Base-by-base conservation (phyloP, 2,888 invertebrate species). In the Hofmannophila pseudospretella region DNA sequence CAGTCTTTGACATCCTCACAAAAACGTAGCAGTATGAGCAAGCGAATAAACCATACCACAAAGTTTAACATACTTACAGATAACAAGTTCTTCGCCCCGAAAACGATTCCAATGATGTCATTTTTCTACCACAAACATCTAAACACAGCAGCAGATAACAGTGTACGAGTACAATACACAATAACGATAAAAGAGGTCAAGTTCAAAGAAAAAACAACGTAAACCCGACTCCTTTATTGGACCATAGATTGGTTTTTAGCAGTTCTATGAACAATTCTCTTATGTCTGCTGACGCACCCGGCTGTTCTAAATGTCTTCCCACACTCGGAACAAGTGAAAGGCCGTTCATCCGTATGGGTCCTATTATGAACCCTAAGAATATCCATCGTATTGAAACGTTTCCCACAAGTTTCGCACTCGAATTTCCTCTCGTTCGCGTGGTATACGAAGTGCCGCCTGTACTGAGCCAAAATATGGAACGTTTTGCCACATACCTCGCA, bases 401-500 rank as follows among this genome's bases (percentile, higher is more conserved):
- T 89, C 1, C 87, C 86, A 42, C 89, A 89, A 0, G 88, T 80
- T 3, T 82, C 78, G 39, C 89, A 89, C 4, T 71, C 75, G 48
- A 74, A 84, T 29, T 84, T 87, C 49, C 87, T 75, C 48, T 88
- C 87, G 37, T 88, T 88, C 1, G 87, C 88, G 54, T 89, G 89
- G 42, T 87, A 88, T 1, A 82, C 76, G 40, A 72, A 80, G 44
- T 89, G 89, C 13, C 87, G 67, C 11, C 78, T 67, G 33, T 89
- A 85, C 47, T 88, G 86, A 3, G 86, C 80, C 31, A 87, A 51
- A 9, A 88, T 73, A 42, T 85, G 85, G 52, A 89, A 89, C 1
- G 82, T 78, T 47, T 88, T 88, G 1, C 88, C 88, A 54, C 89
- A 84, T 5, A 84, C 74, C 34, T 88, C 87, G 45, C 89, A 89